A percentile compares a stretch with the other conserved stretches of the same genome.
Conservation (phyloP, 1,140 invertebrate species). For the Parasteatoda tepidariorum region DNA sequence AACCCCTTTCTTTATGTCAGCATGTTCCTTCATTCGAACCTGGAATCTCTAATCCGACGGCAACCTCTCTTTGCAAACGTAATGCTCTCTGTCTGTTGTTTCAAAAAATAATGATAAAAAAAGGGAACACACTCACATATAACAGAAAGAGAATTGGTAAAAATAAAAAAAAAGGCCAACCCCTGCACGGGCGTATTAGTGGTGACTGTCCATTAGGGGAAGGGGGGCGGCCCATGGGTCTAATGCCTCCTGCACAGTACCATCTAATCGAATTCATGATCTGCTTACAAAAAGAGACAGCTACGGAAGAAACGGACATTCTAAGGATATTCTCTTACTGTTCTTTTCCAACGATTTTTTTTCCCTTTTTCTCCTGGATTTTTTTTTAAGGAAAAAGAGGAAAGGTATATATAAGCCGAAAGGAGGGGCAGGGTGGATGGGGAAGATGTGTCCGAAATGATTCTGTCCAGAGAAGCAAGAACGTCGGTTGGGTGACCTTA, state of each 20-base stretch:
- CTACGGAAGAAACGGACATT: slow-evolving; percentile 34
- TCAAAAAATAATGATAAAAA: slow-evolving; percentile 35
- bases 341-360: neutral
- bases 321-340: neutral
- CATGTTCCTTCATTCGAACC: neutral
- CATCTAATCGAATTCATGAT: slow-evolving; percentile 61
- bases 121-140: slow-evolving; percentile 4
- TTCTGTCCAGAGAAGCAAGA: slow-evolving; percentile 23
- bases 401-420: slow-evolving; percentile 2
- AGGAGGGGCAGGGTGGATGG: neutral
- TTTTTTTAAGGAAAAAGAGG: slow-evolving; percentile 16
- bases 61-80: slow-evolving; percentile 36
- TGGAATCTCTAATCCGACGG: slow-evolving; percentile 52
- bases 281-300: slow-evolving; percentile 61
- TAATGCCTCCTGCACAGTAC: slow-evolving; percentile 40
- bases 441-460: slow-evolving; percentile 56
- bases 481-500: slow-evolving; percentile 5
- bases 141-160: neutral
- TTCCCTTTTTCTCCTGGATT: neutral
- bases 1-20: neutral
- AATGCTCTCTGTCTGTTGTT: slow-evolving; percentile 10
- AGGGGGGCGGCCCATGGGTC: slow-evolving; percentile 40
- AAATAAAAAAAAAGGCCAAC: slow-evolving; percentile 1
- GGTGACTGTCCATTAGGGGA: slow-evolving; percentile 55
- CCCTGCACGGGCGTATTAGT: slow-evolving; percentile 50